These are phyloP conservation scores for Clarias laeviceps DNA, from an alignment of 2,797 vertebrate species.

Conservation along the genomic window DNA sequence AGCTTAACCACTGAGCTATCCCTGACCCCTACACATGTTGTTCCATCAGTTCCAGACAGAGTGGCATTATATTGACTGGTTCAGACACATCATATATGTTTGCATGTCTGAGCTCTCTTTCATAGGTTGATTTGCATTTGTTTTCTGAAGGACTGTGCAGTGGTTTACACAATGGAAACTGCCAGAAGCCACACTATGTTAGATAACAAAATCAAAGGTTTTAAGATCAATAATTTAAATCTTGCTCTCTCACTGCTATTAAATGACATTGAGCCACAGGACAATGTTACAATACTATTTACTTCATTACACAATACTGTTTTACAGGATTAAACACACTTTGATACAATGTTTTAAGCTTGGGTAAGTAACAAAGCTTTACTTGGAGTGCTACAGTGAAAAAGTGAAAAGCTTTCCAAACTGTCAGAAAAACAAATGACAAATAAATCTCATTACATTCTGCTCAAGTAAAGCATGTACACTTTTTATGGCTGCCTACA, in stretches of 20 bases:
- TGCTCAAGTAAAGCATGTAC: neutral
- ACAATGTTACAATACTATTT: constrained; percentile 50
- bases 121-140: constrained; percentile 41
- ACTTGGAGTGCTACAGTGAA: neutral
- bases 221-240: constrained; percentile 54
- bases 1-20: no score
- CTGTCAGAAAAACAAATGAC: neutral
- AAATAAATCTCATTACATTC: constrained; percentile 4
- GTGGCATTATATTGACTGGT: constrained; percentile 37
- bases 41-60: constrained; percentile 36
- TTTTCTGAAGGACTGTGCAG: constrained; percentile 36
- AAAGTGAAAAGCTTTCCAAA: neutral
- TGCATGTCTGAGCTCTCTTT: constrained; percentile 31
- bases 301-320: neutral
- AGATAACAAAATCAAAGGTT: constrained; percentile 57
- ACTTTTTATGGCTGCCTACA: constrained; percentile 8
- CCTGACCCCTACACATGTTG: neutral
- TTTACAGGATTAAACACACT: neutral
- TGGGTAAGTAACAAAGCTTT: constrained; percentile 9
- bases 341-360: neutral
- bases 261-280: constrained; percentile 34
- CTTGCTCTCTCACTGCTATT: constrained; percentile 17
- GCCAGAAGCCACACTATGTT: constrained; percentile 56
- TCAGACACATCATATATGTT: constrained; percentile 11
- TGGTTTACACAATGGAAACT: constrained; percentile 53